phyloP scores from a whole-genome alignment of 2,888 invertebrate genomes.

The Koerneria pararmatus region DNA sequence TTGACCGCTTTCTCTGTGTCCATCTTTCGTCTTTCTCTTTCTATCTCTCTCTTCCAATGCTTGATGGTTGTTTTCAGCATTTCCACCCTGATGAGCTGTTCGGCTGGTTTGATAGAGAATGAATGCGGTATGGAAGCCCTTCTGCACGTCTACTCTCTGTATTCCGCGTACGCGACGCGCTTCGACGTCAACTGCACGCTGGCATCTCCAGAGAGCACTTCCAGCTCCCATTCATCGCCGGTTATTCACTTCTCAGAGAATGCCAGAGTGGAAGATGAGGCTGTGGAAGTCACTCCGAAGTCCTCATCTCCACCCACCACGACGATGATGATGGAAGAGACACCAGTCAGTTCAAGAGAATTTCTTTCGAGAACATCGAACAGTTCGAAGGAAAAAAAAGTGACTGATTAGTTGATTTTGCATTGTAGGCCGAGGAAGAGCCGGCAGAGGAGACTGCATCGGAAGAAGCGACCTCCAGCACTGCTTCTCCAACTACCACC shows the following conservation, averaged over 20 bases:
- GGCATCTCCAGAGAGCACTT: constrained; percentile 5
- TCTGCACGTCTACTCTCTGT: constrained; percentile 43
- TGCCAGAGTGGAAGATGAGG: neutral
- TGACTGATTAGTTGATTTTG: neutral
- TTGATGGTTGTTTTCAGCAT: constrained; percentile 29
- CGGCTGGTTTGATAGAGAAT: constrained; percentile 33
- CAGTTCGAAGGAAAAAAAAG: neutral
- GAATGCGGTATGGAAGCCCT: constrained; percentile 53
- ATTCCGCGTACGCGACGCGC: constrained; percentile 14
- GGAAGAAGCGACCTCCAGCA: constrained; percentile 11
- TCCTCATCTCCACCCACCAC: no score
- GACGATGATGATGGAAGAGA: no score
- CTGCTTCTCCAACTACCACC: constrained; percentile 7
- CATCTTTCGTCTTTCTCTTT: neutral
- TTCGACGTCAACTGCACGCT: constrained; percentile 18
- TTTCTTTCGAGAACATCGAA: no score
- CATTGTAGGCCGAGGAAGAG: neutral
- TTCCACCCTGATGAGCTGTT: constrained; percentile 41
- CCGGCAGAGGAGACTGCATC: constrained; percentile 12
- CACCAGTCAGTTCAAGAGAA: no score
- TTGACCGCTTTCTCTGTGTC: no score
- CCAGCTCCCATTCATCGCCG: neutral
- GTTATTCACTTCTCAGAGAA: neutral
- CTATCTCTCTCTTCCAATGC: neutral
- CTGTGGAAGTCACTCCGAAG: neutral